Conservation (phyloP, 2,797 vertebrate species). For the Pseudochirops cupreus region DNA sequence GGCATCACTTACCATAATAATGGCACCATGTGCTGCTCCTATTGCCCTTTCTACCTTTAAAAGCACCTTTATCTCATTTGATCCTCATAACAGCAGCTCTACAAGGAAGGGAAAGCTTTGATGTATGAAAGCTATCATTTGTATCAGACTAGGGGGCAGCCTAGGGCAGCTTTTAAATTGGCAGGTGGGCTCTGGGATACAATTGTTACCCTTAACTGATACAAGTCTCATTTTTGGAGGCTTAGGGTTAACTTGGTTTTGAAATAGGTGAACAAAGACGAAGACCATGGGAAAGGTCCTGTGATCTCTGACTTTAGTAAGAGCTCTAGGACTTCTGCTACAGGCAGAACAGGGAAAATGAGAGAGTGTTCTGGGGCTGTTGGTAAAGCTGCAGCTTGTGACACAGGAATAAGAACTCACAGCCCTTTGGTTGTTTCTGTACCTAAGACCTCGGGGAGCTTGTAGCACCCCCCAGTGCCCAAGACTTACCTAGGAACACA, state of each 20-base stretch:
- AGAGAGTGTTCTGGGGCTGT: background rate
- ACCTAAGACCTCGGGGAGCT: background rate
- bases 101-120: background rate
- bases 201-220: background rate
- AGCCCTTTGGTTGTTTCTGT: background rate
- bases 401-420: background rate
- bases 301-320: background rate
- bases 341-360: background rate
- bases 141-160: background rate
- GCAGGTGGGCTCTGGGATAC: background rate
- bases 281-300: background rate
- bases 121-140: background rate
- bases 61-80: background rate
- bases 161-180: background rate
- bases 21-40: background rate
- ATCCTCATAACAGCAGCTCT: background rate
- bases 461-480: no score
- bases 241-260: background rate
- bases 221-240: background rate
- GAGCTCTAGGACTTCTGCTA: background rate
- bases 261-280: background rate
- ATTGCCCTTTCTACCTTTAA: background rate
- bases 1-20: background rate
- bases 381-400: background rate
- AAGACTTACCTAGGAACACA: no score